Evolutionary conservation across 2,113 vertebrate species (phyloP), one percentile per base, ranked within the genome.

Genomic region (Sinocyclocheilus anshuiensis): DNA sequence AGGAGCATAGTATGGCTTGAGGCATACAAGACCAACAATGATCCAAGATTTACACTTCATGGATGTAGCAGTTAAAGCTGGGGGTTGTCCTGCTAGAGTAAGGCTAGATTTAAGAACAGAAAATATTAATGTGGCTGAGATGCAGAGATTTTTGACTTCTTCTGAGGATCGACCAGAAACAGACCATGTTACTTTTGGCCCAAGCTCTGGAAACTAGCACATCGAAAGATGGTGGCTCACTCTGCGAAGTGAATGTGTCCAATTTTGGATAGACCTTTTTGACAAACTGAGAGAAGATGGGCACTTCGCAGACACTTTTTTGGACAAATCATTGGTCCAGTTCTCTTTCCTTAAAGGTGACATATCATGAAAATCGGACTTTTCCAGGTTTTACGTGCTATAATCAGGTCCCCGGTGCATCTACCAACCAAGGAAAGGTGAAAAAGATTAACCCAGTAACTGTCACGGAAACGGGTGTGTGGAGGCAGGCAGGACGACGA

Each of bases 231-330:
- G 29, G 77, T 85, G 50, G 59, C 57, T 85, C 2, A 85, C 57
- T 26, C 45, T 88, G 39, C n/a, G 42, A 65, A 89, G 61, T 18
- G 24, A 89, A 59, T 83, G 83, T 24, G 65, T 83, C 10, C 78
- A 86, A 84, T 87, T 79, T 83, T 87, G 83, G 74, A 87, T 83
- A 18, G 39, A 87, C 61, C 24, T 78, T 26, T 87, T 85, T 39
- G 57, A 87, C 42, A 69, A 87, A 61, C 48, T 87, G 20, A 86
- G 33, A 87, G 50, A 69, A 22, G 77, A 82, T 77, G 61, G 71
- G 15, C 26, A 85, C 16, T 85, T 87, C 80, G 53, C 81, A 61
- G 85, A 84, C 80, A 81, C 22, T 36, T 69, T 77, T 9, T 61
- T 89, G 26, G 81, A 89, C 29, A 89, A 84, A 69, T 57, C 55